Percentiles rank a stretch among this genome's conserved stretches.
These are phyloP conservation scores for Cyanoramphus novaezelandiae DNA, from an alignment of 2,113 vertebrate species.

Conservation along the genomic window DNA sequence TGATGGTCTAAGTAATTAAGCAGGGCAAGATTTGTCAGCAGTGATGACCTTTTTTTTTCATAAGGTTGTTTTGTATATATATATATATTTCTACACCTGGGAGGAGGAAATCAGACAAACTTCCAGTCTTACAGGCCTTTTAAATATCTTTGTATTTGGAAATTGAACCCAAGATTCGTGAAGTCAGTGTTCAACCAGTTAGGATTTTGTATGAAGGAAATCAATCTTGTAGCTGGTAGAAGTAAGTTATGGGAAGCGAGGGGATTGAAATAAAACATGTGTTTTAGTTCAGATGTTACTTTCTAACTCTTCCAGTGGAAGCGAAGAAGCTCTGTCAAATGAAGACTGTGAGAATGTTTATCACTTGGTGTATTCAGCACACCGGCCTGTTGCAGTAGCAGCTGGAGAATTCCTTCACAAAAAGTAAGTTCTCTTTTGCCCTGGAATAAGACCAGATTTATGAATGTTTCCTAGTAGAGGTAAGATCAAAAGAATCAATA, in stretches of 20 bases:
- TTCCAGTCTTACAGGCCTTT: neutral
- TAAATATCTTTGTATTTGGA: neutral
- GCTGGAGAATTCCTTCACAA: constrained; percentile 98
- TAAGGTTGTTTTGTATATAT: neutral
- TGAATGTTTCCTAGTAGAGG: neutral
- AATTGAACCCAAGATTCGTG: neutral
- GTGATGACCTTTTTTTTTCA: neutral
- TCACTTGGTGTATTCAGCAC: constrained; percentile 97
- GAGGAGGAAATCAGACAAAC: neutral
- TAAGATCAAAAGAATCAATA: neutral
- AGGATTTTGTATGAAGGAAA: neutral
- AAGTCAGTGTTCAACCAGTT: neutral
- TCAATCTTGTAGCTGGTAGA: neutral
- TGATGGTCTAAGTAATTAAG: neutral
- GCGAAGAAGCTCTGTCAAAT: constrained; percentile 96
- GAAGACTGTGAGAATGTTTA: constrained; percentile 99
- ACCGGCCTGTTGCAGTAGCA: constrained; percentile 95
- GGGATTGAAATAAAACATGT: neutral
- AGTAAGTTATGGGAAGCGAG: neutral
- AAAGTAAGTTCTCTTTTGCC: constrained; percentile 81
- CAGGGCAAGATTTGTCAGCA: neutral
- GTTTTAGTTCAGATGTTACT: constrained; percentile 18
- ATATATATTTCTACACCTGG: neutral
- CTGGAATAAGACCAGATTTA: neutral
- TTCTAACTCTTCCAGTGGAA: constrained; percentile 85